A percentile compares a stretch with the other conserved stretches of the same genome.
Conservation (phyloP, 2,797 vertebrate species). For the Sebastes kiyomatsui region DNA sequence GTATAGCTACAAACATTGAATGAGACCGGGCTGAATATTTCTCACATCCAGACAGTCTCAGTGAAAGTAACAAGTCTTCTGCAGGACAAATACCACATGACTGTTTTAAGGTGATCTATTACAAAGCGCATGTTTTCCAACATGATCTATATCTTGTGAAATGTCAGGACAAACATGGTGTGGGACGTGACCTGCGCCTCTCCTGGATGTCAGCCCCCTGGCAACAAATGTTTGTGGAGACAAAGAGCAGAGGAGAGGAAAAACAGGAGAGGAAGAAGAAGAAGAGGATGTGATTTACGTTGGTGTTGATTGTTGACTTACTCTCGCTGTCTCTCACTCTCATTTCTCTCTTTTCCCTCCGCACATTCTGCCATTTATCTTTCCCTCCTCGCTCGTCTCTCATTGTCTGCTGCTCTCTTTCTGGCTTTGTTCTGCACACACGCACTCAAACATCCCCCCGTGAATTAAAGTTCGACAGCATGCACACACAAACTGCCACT, state of each 20-base stretch:
- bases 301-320: slow-evolving; percentile 50
- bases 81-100: slow-evolving; percentile 11
- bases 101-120: slow-evolving; percentile 28
- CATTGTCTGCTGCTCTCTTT: slow-evolving; percentile 15
- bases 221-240: slow-evolving; percentile 51
- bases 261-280: slow-evolving; percentile 15
- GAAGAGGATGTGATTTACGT: slow-evolving; percentile 56
- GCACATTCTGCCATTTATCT: slow-evolving; percentile 28
- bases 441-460: neutral
- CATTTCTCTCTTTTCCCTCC: slow-evolving; percentile 20
- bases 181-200: slow-evolving; percentile 40
- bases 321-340: slow-evolving; percentile 24
- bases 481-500: neutral
- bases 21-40: neutral
- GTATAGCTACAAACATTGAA: too few species aligned
- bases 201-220: slow-evolving; percentile 33
- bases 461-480: slow-evolving; percentile 7
- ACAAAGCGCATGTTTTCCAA: slow-evolving; percentile 43
- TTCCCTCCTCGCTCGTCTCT: slow-evolving; percentile 8
- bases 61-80: neutral
- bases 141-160: slow-evolving; percentile 44
- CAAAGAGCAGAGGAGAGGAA: slow-evolving; percentile 16
- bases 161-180: slow-evolving; percentile 52
- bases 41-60: neutral
- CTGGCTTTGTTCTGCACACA: neutral